Conservation (phyloP, 2,113 vertebrate species). For the Podocnemis expansa region DNA sequence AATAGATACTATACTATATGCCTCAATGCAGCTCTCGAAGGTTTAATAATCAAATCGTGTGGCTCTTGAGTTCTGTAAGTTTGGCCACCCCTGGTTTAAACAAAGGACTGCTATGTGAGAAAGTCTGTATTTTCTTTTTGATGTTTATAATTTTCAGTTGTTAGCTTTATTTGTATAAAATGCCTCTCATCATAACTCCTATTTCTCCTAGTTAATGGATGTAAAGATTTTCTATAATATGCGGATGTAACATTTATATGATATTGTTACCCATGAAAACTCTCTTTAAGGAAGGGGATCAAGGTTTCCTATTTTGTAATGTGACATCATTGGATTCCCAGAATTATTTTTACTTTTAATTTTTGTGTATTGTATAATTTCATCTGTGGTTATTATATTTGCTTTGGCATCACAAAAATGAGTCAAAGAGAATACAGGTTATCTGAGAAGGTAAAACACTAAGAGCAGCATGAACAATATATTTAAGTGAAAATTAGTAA, state of each 20-base stretch:
- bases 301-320: not conserved
- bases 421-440: not conserved
- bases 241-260: not conserved
- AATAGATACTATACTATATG: too few species aligned
- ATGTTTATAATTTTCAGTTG: not conserved
- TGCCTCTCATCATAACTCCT: not conserved
- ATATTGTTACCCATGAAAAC: not conserved
- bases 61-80: too few species aligned
- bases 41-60: too few species aligned
- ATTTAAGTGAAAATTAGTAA: not conserved
- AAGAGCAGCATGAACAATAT: not conserved
- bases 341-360: not conserved
- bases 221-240: not conserved
- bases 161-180: not conserved
- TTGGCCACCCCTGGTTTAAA: not conserved
- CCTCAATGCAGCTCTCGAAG: too few species aligned
- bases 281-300: not conserved
- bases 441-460: not conserved
- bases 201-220: not conserved
- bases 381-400: not conserved
- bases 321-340: not conserved
- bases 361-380: not conserved
- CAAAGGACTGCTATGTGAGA: not conserved
- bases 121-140: not conserved
- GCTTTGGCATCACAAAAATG: not conserved